Base-by-base conservation (phyloP, 2,888 invertebrate genomes). In the Bimastos eiseni region DNA sequence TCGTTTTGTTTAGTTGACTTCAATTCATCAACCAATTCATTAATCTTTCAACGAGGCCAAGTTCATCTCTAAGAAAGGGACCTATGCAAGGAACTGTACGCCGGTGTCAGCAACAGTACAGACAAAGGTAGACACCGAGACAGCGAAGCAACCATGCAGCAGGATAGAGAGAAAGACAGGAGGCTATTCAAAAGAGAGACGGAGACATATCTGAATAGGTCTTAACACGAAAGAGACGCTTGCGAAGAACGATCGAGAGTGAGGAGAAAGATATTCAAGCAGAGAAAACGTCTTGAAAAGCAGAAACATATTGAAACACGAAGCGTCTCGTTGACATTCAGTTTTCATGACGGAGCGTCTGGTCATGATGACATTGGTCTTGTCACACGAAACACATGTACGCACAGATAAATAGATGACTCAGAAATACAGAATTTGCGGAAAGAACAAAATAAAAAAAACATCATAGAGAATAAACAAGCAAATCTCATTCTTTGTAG, bases 1-100 rank as follows among this genome's bases (percentile, higher is more conserved):
- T 70, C 70, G 70, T 70, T 70, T 70, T 70, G 70, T 70, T 70
- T 70, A n/a, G 70, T 70, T n/a, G 70, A 70, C 30, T n/a, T n/a
- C 30, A 70, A 70, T 70, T n/a, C 70, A 70, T 70, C 70, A 13
- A 70, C 70, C 70, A 70, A 30, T 70, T 70, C 70, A 70, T 70
- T n/a, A 70, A 70, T 70, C 70, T 70, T 70, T 70, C 70, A 70
- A 70, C 70, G n/a, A 70, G 8, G 70, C 70, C 70, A 70, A n/a
- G 30, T 70, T n/a, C 70, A 70, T 70, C 70, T 70, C 70, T 70
- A 6, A 6, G 30, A n/a, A 70, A n/a, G n/a, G n/a, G n/a, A n/a
- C n/a, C n/a, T 30, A 11, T 0, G 1, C 70, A 70, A 70, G 11
- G 8, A 30, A 70, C 70, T 30, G 70, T n/a, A 70, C 30, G 70